Base-by-base conservation (phyloP, 1,140 invertebrate genomes). In the Samia ricini region DNA sequence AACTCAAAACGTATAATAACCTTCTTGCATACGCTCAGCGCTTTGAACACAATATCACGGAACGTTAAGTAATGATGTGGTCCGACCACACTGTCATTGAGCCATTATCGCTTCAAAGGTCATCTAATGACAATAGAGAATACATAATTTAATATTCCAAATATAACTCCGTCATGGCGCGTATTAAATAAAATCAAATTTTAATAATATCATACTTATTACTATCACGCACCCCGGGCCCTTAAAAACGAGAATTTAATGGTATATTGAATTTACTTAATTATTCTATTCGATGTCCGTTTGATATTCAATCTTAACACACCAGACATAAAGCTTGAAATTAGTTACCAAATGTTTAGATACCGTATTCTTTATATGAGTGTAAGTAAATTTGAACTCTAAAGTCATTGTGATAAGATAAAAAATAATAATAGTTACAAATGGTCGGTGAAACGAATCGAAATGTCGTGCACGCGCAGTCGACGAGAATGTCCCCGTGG, bases 401-500 rank as follows among this genome's bases (percentile, higher is more conserved):
- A 20, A 33, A 0, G 1, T 2, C 4, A 36, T 33, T 7, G 0
- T 7, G 6, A 57, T 36, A 57, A 57, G 33, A 29, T 57, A 36
- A 7, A 57, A 36, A 36, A 10, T 36, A 15, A 33, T 19, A 36
- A 20, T 15, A 57, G 4, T 19, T 7, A 36, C 2, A 36, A 18
- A 36, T 29, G 20, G 18, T 57, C 33, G 18, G 56, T 42, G 56
- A 57, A 57, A 57, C 12, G 54, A 24, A 23, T 54, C 23, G 8
- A 59, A 59, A 59, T 59, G 42, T 50, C 42, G 24, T 49, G 19
- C 57, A 42, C 57, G 57, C 36, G 20, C 57, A 59, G 57, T 59
- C 57, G 24, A 50, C 10, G 22, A 59, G 57, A 36, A 59, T 59
- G 57, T 24, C 42, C 24, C 42, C 36, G 57, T 50, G 48, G 48